Evolutionary conservation across 2,888 invertebrate species (phyloP).

Genomic region (Epinotia brunnichana): DNA sequence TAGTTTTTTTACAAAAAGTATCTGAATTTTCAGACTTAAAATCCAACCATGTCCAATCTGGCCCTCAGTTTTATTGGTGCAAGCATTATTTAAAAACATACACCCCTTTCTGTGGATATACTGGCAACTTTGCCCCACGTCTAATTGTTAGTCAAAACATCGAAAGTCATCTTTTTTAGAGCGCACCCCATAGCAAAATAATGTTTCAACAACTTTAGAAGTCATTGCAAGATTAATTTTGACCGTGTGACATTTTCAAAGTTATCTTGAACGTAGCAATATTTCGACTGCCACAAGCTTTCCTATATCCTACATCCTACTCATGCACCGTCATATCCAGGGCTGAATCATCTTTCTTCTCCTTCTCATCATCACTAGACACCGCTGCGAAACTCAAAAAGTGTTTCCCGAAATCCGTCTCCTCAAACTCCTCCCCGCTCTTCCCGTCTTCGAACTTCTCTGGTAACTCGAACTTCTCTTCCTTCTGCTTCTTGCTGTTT

Average conservation of each 20-base stretch:
- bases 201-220: neutral
- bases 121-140: constrained; percentile 1
- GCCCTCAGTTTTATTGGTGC: neutral
- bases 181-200: neutral
- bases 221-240: too few relatives aligned
- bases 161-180: neutral
- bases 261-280: neutral
- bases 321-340: constrained; percentile 73
- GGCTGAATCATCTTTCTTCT: constrained; percentile 54
- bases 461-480: constrained; percentile 59
- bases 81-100: constrained; percentile 3
- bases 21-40: constrained; percentile 14
- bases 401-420: constrained; percentile 76
- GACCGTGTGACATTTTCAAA: neutral
- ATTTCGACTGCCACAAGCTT: neutral
- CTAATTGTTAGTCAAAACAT: neutral
- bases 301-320: constrained; percentile 44
- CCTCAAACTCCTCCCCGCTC: constrained; percentile 59
- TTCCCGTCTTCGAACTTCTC: constrained; percentile 56
- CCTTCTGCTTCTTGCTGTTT: constrained; percentile 79
- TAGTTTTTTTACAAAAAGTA: neutral
- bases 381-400: constrained; percentile 64
- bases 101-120: neutral
- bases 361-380: constrained; percentile 72
- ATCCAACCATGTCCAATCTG: neutral